A percentile compares a stretch with the other conserved stretches of the same genome.
These are phyloP conservation scores for Tribolium madens DNA, from an alignment of 1,140 invertebrate species.

Conservation along the genomic window DNA sequence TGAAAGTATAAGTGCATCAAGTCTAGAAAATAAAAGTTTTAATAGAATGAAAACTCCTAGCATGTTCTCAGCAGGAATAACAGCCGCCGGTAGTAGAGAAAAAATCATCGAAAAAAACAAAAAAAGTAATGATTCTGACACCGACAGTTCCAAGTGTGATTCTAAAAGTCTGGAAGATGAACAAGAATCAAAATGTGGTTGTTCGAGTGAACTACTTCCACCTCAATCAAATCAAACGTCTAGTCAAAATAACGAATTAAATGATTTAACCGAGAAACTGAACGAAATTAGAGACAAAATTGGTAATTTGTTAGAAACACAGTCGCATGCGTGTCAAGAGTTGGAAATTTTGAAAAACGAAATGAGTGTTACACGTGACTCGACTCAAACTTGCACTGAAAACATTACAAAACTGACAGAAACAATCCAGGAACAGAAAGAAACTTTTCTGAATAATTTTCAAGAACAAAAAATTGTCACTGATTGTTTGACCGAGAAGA, in stretches of 20 bases:
- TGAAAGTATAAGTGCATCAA: not conserved
- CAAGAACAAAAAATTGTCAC: conserved; percentile 6
- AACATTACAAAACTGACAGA: not conserved
- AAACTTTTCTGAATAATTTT: conserved; percentile 18
- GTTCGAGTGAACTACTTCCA: conserved; percentile 12
- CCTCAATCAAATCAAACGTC: not conserved
- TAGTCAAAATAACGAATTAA: not conserved
- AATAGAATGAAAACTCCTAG: not conserved
- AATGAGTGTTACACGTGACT: not conserved
- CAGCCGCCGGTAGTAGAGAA: not conserved
- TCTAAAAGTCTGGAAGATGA: no score
- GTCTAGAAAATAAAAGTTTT: no score
- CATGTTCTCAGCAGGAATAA: not conserved
- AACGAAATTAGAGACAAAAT: conserved; percentile 11
- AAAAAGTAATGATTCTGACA: no score
- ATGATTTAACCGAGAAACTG: conserved; percentile 5
- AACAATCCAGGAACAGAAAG: not conserved
- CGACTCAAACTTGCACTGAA: not conserved
- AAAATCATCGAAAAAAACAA: not conserved
- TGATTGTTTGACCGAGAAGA: not conserved
- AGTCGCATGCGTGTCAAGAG: not conserved
- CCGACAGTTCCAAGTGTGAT: no score
- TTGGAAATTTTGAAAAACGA: conserved; percentile 10
- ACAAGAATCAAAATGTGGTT: conserved; percentile 11
- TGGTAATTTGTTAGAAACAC: not conserved